Conservation (phyloP, 1,140 invertebrate species). For the Papilio polytes region DNA sequence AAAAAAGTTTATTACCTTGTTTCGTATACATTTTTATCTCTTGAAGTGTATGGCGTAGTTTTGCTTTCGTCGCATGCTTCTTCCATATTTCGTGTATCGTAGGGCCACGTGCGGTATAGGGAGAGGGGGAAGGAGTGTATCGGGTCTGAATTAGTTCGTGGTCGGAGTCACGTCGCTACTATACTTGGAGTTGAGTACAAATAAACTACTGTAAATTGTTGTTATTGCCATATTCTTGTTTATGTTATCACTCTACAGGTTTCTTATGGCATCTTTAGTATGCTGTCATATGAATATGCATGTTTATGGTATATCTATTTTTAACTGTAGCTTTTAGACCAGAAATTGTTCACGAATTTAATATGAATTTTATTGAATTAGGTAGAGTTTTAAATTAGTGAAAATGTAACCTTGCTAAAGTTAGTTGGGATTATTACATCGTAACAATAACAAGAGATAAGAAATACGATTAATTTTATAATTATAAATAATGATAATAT, state of each 20-base stretch:
- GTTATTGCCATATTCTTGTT: constrained; percentile 12
- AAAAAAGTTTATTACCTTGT: too few species aligned
- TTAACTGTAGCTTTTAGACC: background rate
- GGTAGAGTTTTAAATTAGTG: too few species aligned
- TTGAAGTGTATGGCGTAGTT: background rate
- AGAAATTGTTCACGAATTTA: background rate
- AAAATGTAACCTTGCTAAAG: too few species aligned
- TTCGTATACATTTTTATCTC: background rate
- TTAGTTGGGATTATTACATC: too few species aligned
- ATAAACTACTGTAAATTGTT: constrained; percentile 14
- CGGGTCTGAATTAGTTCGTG: constrained; percentile 18
- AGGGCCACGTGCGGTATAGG: background rate
- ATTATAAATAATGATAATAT: background rate
- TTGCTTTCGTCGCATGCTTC: background rate
- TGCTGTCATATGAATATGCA: background rate
- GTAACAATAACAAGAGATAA: background rate
- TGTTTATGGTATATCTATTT: background rate
- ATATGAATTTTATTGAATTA: background rate
- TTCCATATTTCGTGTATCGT: constrained; percentile 1
- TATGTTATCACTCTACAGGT: background rate
- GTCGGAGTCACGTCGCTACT: constrained; percentile 20
- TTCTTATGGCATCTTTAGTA: constrained; percentile 1
- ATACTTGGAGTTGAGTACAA: constrained; percentile 24
- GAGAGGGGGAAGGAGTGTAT: background rate
- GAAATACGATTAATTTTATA: too few species aligned